phyloP scores from a whole-genome alignment of 1,140 invertebrate species.

The Drepana arcuata region DNA sequence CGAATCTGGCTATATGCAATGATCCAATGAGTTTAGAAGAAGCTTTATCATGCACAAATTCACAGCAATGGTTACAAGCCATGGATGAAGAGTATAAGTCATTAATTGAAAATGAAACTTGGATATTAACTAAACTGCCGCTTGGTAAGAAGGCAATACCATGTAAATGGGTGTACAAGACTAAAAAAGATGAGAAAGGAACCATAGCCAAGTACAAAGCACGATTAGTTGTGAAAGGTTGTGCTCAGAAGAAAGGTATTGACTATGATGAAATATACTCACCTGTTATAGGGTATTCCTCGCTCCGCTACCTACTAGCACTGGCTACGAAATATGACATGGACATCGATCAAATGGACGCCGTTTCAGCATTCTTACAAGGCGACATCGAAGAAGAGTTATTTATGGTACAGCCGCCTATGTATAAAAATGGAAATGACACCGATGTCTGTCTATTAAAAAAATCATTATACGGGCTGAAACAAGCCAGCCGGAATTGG shows the following conservation, averaged over 20 bases:
- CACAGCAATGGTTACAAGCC: slow-evolving; percentile 10
- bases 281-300: slow-evolving; percentile 6
- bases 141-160: slow-evolving; percentile 6
- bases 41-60: slow-evolving; percentile 1
- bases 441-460: slow-evolving; percentile 38
- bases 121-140: slow-evolving; percentile 8
- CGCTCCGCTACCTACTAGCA: slow-evolving; percentile 8
- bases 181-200: slow-evolving; percentile 9
- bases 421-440: slow-evolving; percentile 19
- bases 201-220: slow-evolving; percentile 8
- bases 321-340: neutral
- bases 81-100: slow-evolving; percentile 14
- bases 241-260: slow-evolving; percentile 8
- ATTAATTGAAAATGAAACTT: slow-evolving; percentile 14
- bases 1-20: too few relatives aligned
- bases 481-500: slow-evolving; percentile 36
- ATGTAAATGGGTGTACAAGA: slow-evolving; percentile 15
- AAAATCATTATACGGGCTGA: slow-evolving; percentile 56
- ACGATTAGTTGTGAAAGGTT: slow-evolving; percentile 13
- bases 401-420: slow-evolving; percentile 48
- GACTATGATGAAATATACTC: slow-evolving; percentile 13
- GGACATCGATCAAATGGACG: slow-evolving; percentile 5
- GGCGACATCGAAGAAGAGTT: slow-evolving; percentile 55
- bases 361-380: slow-evolving; percentile 6
- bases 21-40: slow-evolving; percentile 9